These are phyloP conservation scores for Leptinotarsa juncta DNA, from an alignment of 2,888 invertebrate species.

Conservation along the genomic window DNA sequence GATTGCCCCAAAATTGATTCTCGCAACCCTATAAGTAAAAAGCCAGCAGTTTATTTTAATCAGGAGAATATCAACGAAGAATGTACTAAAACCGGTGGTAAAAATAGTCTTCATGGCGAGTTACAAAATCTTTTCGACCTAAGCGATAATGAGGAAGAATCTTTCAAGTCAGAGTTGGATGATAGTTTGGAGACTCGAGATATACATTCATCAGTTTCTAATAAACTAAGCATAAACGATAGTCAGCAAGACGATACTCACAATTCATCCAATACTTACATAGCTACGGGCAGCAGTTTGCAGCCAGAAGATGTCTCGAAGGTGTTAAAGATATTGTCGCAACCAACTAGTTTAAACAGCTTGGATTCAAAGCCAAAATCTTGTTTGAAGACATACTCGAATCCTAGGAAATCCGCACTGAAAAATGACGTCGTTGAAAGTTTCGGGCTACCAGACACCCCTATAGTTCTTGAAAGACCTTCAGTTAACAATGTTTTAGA, in stretches of 20 bases:
- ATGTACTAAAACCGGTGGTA: neutral
- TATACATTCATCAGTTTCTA: conserved; percentile 9
- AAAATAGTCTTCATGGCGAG: neutral
- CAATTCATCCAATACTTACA: conserved; percentile 2
- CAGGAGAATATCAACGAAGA: neutral
- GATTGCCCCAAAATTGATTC: neutral
- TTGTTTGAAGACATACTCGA: conserved; percentile 56
- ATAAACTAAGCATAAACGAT: neutral
- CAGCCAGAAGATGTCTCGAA: conserved; percentile 52
- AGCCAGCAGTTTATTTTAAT: neutral
- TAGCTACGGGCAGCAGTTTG: conserved; percentile 22
- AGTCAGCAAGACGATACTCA: neutral
- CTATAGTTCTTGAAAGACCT: conserved; percentile 52
- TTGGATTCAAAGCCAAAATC: conserved; percentile 42
- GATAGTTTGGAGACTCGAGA: conserved; percentile 25
- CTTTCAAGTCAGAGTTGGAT: conserved; percentile 29
- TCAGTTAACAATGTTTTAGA: conserved; percentile 41
- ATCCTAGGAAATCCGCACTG: conserved; percentile 51
- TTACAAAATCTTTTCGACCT: conserved; percentile 2
- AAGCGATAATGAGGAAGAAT: conserved; percentile 21
- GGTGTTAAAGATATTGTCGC: conserved; percentile 57
- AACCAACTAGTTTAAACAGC: conserved; percentile 35
- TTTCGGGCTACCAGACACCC: conserved; percentile 58
- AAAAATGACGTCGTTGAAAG: conserved; percentile 53
- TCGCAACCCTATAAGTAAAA: neutral